Percentiles rank a stretch among this genome's conserved stretches.
Conservation (phyloP, 2,797 vertebrate genomes). For the Acanthurus tractus region DNA sequence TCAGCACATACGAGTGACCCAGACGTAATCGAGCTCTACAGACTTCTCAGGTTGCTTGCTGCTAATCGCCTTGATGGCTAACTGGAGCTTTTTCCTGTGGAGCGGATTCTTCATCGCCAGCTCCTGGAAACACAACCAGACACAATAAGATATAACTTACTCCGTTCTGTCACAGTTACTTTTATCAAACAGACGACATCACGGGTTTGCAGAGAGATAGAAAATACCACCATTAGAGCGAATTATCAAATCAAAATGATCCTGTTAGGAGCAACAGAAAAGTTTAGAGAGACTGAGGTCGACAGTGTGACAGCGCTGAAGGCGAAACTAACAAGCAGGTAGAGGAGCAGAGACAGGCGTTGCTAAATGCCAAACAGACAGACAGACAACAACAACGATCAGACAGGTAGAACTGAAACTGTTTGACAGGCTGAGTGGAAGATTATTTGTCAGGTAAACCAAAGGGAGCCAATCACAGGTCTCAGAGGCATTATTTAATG, state of each 20-base stretch:
- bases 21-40: constrained; percentile 92
- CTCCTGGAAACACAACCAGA: constrained; percentile 80
- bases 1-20: constrained; percentile 94
- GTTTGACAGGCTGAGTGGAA: constrained; percentile 19
- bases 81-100: constrained; percentile 95
- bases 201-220: neutral
- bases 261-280: constrained; percentile 1
- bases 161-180: neutral
- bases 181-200: constrained; percentile 55
- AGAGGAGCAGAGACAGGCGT: constrained; percentile 53
- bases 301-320: constrained; percentile 32
- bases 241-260: constrained; percentile 7
- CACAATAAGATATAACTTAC: neutral
- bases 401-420: constrained; percentile 62
- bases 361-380: constrained; percentile 40
- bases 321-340: constrained; percentile 60
- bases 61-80: constrained; percentile 89
- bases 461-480: neutral
- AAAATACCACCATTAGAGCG: neutral
- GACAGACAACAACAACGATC: constrained; percentile 30
- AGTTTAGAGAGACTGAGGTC: constrained; percentile 20
- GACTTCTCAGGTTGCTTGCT: constrained; percentile 90
- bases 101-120: constrained; percentile 94
- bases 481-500: neutral
- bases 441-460: constrained; percentile 17